Percentiles rank a stretch among this genome's conserved stretches.
phyloP scores from a whole-genome alignment of 2,797 vertebrate genomes.

The Oreochromis grahami region DNA sequence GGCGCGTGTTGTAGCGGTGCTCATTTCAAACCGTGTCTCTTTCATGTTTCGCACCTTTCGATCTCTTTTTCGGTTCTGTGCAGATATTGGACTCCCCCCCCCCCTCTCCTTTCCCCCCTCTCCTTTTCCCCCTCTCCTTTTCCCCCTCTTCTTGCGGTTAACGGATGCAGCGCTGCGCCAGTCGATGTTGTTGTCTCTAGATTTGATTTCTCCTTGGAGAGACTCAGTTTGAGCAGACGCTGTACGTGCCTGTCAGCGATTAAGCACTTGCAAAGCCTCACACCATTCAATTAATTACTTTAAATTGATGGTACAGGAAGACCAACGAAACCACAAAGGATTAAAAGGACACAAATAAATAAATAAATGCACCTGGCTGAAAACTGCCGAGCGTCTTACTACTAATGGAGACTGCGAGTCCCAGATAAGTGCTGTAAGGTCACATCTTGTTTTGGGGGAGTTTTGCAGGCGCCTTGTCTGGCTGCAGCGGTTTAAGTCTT shows the following conservation, averaged over 20 bases:
- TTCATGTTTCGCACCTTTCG: constrained; percentile 48
- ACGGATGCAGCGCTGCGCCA: constrained; percentile 61
- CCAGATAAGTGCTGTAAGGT: constrained; percentile 38
- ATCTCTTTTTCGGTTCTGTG: not conserved
- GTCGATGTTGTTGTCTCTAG: constrained; percentile 21
- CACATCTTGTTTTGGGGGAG: constrained; percentile 20
- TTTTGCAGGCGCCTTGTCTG: constrained; percentile 15
- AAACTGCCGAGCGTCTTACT: not conserved
- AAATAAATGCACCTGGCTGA: not conserved
- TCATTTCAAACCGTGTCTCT: constrained; percentile 62
- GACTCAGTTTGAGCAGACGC: constrained; percentile 8
- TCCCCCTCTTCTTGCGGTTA: constrained; percentile 25
- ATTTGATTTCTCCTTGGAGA: constrained; percentile 40
- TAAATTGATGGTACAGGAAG: not conserved
- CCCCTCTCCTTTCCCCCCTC: too few species aligned
- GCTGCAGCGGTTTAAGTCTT: constrained; percentile 37
- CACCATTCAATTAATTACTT: not conserved
- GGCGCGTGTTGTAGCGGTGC: constrained; percentile 24
- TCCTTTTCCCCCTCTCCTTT: too few species aligned
- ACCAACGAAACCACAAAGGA: not conserved
- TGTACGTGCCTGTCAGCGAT: not conserved
- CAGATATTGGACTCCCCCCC: not conserved
- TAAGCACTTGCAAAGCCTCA: not conserved
- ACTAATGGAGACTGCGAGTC: not conserved
- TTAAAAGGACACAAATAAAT: not conserved